These are phyloP conservation scores for Augochlorella aurata DNA, from an alignment of 2,888 invertebrate genomes.

Conservation along the genomic window DNA sequence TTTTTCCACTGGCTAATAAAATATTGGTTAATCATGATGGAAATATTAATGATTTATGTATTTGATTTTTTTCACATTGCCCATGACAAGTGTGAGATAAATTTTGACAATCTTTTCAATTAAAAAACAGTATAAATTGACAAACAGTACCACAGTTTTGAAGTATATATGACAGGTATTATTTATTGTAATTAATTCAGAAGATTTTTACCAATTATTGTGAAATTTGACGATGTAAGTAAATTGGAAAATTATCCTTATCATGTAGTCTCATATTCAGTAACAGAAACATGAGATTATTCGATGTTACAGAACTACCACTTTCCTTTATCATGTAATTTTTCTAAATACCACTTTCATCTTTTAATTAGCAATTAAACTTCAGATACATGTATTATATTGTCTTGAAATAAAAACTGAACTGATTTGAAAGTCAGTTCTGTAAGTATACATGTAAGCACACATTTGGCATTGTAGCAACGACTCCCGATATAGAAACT, in stretches of 20 bases:
- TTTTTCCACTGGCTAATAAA: background rate
- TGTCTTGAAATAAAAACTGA: background rate
- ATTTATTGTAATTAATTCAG: constrained; percentile 6
- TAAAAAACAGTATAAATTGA: background rate
- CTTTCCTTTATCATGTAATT: constrained; percentile 8
- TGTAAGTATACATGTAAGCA: constrained; percentile 1
- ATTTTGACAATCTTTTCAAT: background rate
- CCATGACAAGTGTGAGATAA: background rate
- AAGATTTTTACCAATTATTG: background rate
- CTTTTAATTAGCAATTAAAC: constrained; percentile 10
- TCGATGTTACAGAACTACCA: background rate
- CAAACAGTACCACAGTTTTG: background rate
- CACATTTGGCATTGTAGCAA: background rate
- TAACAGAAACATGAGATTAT: background rate
- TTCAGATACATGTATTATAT: background rate
- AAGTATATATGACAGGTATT: background rate
- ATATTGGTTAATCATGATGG: background rate
- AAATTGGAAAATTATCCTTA: background rate
- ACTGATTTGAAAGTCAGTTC: constrained; percentile 26
- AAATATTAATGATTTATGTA: background rate
- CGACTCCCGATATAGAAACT: too few species aligned
- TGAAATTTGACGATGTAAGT: background rate
- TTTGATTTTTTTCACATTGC: background rate
- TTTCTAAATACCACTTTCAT: background rate
- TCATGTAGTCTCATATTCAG: background rate